A percentile compares a stretch with the other conserved stretches of the same genome.
phyloP scores from a whole-genome alignment of 92 coral and sea anemone species.

The Muricea muricata region DNA sequence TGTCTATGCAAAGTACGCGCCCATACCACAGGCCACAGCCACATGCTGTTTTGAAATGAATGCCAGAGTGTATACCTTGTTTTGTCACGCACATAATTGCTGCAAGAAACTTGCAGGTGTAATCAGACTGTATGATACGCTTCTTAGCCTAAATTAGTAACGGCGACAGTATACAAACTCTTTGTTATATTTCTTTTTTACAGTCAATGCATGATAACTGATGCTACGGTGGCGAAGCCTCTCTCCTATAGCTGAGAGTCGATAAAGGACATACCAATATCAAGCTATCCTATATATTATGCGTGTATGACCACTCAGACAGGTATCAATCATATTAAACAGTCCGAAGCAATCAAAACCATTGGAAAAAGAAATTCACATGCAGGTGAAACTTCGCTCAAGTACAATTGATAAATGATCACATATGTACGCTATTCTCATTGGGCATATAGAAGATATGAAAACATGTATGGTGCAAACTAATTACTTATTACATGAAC shows the following conservation, averaged over 20 bases:
- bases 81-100: slow-evolving; percentile 32
- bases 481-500: too few relatives aligned
- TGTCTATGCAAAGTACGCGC: not conserved
- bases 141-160: too few relatives aligned
- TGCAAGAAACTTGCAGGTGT: not conserved
- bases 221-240: not conserved
- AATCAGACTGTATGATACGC: not conserved
- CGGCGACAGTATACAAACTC: not conserved
- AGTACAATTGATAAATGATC: too few relatives aligned
- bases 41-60: slow-evolving; percentile 14
- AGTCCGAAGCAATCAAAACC: not conserved
- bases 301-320: not conserved
- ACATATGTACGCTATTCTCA: too few relatives aligned
- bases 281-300: not conserved
- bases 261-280: not conserved
- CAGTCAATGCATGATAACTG: not conserved
- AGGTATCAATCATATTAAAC: not conserved
- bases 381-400: too few relatives aligned
- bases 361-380: too few relatives aligned
- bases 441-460: too few relatives aligned
- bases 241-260: not conserved
- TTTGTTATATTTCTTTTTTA: not conserved
- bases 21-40: too few relatives aligned
- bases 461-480: too few relatives aligned
- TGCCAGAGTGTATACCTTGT: not conserved